These are phyloP conservation scores for Ostrea edulis DNA, from an alignment of 1,140 invertebrate species.

Conservation along the genomic window DNA sequence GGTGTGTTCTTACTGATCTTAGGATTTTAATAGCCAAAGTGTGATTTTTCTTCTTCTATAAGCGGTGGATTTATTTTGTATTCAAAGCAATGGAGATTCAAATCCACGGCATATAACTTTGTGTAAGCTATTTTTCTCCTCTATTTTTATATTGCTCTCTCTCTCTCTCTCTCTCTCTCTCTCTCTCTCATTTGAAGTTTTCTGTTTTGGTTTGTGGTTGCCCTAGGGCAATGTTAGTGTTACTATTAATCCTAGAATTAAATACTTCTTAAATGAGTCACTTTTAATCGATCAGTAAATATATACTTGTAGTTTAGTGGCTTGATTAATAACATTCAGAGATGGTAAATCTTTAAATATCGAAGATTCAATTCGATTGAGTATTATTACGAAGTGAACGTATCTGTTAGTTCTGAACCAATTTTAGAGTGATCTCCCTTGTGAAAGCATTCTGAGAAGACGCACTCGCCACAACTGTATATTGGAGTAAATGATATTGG, in stretches of 20 bases:
- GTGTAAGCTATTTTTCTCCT: not conserved
- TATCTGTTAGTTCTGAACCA: not conserved
- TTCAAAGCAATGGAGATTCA: not conserved
- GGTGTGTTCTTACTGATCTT: not conserved
- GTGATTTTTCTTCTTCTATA: not conserved
- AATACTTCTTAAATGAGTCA: not conserved
- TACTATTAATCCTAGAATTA: not conserved
- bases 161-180: not conserved
- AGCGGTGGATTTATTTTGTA: not conserved
- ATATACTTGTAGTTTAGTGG: not conserved
- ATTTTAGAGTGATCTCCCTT: constrained; percentile 18
- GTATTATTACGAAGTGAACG: not conserved
- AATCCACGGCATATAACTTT: not conserved
- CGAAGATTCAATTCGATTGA: not conserved
- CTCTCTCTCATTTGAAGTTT: not conserved
- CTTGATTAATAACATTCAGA: not conserved
- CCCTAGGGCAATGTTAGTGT: not conserved
- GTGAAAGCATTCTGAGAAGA: not conserved
- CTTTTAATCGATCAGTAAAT: constrained; percentile 11
- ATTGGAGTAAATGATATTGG: too few species aligned
- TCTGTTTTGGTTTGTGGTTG: not conserved
- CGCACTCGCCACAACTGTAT: not conserved
- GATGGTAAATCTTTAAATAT: not conserved
- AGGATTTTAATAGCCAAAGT: not conserved
- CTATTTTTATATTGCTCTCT: not conserved